Base-by-base conservation (phyloP, 2,888 invertebrate genomes). In the Hypolimnas misippus region DNA sequence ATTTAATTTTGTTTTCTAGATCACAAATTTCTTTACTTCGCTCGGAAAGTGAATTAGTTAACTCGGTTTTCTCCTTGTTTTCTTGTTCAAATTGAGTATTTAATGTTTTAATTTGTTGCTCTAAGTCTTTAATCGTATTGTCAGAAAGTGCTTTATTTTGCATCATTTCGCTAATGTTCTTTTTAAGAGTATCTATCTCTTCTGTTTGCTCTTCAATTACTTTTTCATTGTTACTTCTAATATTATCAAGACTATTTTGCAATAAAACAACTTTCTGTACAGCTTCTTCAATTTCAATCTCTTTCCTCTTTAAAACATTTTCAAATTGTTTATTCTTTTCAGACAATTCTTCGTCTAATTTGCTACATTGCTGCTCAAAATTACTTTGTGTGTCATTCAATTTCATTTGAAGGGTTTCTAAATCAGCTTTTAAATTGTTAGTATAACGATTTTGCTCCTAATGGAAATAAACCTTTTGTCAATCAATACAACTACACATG, bases 381-480 rank as follows among this genome's bases (percentile, higher is more conserved):
- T 42, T 63, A 8, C 71, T 73, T 75, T 87, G 81, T 1, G 76
- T 66, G 38, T 80, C 78, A 49, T 67, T 67, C 52, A 83, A 71
- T 67, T 83, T 83, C 57, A 75, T 73, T 75, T 84, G 76, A 49
- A 85, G 73, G 35, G 65, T 73, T 65, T 83, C 77, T 73, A 86
- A 70, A 63, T 88, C 81, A 54, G 70, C 70, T 78, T 82, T 73
- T 69, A 87, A 79, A 69, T 78, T 76, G 60, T 79, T 78, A 71
- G 82, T 76, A 59, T 53, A 69, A 69, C 76, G 72, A 57, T 66
- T 66, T 70, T 78, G 78, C 70, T 83, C 87, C 89, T 89, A 84
- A 75, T 81, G 66, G 70, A 78, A 67, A 64, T 55, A 56, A 65
- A 58, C 60, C 52, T 46, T 52, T 57, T 29, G 35, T 57, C n/a